These are phyloP conservation scores for Carollia perspicillata DNA, from an alignment of 2,113 vertebrate species.

Conservation along the genomic window DNA sequence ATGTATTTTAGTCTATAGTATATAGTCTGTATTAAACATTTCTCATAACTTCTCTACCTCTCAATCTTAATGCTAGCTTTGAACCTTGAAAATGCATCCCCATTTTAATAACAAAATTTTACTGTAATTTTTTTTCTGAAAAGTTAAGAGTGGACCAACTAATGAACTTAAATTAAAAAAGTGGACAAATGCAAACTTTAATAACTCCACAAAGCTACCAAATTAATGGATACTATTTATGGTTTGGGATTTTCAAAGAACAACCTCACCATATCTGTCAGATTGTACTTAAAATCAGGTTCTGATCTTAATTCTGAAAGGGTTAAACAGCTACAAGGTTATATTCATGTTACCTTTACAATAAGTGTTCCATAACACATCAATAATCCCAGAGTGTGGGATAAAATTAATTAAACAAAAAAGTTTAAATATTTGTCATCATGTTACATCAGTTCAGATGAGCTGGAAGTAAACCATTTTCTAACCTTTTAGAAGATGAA, in stretches of 20 bases:
- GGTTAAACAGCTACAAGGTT: constrained; percentile 73
- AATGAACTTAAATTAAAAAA: background rate
- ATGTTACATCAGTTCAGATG: constrained; percentile 74
- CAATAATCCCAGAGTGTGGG: constrained; percentile 22
- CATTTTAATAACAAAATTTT: background rate
- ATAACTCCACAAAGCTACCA: background rate
- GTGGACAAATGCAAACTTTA: background rate
- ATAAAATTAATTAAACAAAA: constrained; percentile 65
- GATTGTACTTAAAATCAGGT: constrained; percentile 44
- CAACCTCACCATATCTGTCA: background rate
- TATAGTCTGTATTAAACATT: background rate
- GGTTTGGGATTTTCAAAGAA: background rate
- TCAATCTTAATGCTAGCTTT: background rate
- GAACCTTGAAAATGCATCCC: background rate
- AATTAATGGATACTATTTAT: background rate
- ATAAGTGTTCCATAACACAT: background rate
- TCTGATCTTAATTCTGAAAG: constrained; percentile 70
- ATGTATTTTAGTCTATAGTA: background rate
- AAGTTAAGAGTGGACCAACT: background rate
- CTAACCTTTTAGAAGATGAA: constrained; percentile 79
- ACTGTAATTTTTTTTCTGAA: background rate
- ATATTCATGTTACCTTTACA: constrained; percentile 33
- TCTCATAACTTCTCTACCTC: background rate
- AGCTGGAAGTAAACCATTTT: constrained; percentile 77
- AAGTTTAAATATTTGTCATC: constrained; percentile 77